Evolutionary conservation across 2,888 invertebrate genomes (phyloP), one percentile per base, ranked within the genome.

Genomic region (Dendrolimus pini): DNA sequence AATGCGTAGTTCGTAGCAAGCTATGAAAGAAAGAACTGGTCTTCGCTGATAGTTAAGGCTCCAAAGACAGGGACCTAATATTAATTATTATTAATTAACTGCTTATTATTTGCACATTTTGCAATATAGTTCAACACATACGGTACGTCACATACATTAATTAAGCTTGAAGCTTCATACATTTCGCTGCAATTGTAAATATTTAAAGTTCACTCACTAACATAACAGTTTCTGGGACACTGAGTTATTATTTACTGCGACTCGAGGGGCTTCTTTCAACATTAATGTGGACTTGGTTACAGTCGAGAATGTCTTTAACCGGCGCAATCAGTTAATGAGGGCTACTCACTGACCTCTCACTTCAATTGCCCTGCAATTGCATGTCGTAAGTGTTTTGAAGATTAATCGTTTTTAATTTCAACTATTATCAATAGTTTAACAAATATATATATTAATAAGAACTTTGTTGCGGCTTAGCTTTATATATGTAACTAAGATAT

Each of bases 171-270:
- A 30, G 3, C 30, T 30, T 3, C 30, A 30, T 30, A 30, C 30
- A 30, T 30, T 30, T 30, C 30, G 6, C 30, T 30, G 30, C 30
- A 30, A 0, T 30, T 3, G 30, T 30, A 47, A 47, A 47, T 47
- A 47, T 47, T 47, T 47, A 47, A 47, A 9, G 47, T 47, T 0
- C 47, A 47, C 47, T 47, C 12, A 47, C 47, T 47, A 47, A 60
- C 58, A 56, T 56, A 58, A 59, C 58, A 63, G 64, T 61, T 61
- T 66, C 69, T 65, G 69, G 66, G 67, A 64, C 69, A 62, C 73
- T 72, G 66, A 67, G 77, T 79, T 82, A 79, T 80, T 81, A 82
- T 82, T 82, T 77, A 78, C 71, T 73, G 71, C 70, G 61, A 52
- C 63, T 71, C 60, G 63, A 63, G 63, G 62, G 60, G 64, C 62